phyloP scores from a whole-genome alignment of 2,888 invertebrate species.

The Pammene fasciana region DNA sequence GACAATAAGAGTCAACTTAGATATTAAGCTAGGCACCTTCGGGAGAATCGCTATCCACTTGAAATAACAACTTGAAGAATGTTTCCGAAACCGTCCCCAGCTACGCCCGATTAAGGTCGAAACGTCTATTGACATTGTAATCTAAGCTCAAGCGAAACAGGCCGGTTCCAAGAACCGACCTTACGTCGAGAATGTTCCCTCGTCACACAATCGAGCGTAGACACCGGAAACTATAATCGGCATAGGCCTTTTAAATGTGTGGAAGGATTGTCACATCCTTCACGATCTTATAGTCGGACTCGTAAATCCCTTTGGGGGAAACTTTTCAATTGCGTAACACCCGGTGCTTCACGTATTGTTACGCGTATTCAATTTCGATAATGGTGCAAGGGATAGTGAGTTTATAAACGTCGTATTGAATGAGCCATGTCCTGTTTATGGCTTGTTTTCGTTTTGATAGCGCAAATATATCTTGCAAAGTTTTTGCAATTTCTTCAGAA shows the following conservation, averaged over 20 bases:
- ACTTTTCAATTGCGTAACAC: slow-evolving; percentile 54
- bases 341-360: slow-evolving; percentile 54
- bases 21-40: too few relatives aligned
- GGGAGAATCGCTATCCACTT: slow-evolving; percentile 39
- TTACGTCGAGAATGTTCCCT: slow-evolving; percentile 60
- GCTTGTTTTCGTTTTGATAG: slow-evolving; percentile 41
- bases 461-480: too few relatives aligned
- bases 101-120: slow-evolving; percentile 58
- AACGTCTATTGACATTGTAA: slow-evolving; percentile 72
- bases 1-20: background rate
- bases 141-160: slow-evolving; percentile 57
- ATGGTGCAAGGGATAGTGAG: slow-evolving; percentile 49
- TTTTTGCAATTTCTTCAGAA: background rate
- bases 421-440: slow-evolving; percentile 35
- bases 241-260: slow-evolving; percentile 62
- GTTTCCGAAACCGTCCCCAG: slow-evolving; percentile 53
- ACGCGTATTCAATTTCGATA: slow-evolving; percentile 55
- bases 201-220: slow-evolving; percentile 65
- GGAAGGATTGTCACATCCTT: slow-evolving; percentile 58
- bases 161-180: slow-evolving; percentile 68
- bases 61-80: slow-evolving; percentile 50
- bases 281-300: slow-evolving; percentile 40
- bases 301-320: slow-evolving; percentile 33
- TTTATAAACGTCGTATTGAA: slow-evolving; percentile 52
- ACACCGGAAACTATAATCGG: slow-evolving; percentile 77